Percentiles rank a stretch among this genome's conserved stretches.
Conservation (phyloP, 2,113 vertebrate species). For the Silurus meridionalis region DNA sequence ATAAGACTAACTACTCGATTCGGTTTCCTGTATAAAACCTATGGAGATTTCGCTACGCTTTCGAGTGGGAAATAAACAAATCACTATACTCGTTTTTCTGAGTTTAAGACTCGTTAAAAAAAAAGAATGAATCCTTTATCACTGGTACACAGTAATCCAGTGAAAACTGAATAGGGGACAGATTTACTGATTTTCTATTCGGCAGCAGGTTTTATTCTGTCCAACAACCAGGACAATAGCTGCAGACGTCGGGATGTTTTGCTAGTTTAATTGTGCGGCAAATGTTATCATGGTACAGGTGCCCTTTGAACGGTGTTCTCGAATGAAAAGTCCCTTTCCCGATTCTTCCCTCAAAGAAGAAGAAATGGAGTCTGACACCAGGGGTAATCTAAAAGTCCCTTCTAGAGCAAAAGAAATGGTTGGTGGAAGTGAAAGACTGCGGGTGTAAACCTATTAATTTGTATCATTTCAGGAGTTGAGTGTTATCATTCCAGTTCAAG, state of each 20-base stretch:
- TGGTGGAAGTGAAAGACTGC: constrained; percentile 51
- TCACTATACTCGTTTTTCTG: no score
- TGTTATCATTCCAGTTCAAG: constrained; percentile 70
- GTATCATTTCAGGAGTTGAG: constrained; percentile 62
- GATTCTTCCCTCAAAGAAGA: constrained; percentile 32
- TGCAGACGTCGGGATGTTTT: constrained; percentile 26
- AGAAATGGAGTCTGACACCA: constrained; percentile 32
- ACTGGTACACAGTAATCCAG: no score
- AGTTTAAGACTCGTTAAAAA: no score
- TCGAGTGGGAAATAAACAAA: no score
- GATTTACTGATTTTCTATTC: constrained; percentile 23
- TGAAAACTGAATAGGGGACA: neutral
- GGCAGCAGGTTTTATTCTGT: constrained; percentile 15
- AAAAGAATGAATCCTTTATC: no score
- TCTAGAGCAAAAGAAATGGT: constrained; percentile 47
- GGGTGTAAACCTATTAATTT: constrained; percentile 65
- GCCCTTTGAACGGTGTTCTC: constrained; percentile 36
- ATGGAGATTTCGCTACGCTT: no score
- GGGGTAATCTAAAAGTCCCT: constrained; percentile 42
- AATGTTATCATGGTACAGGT: constrained; percentile 26
- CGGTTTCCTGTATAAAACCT: no score
- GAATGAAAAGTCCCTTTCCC: constrained; percentile 20
- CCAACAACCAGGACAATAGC: constrained; percentile 29
- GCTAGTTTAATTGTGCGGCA: constrained; percentile 18
- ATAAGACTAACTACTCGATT: no score